Percentiles rank a stretch among this genome's conserved stretches.
phyloP scores from a whole-genome alignment of 2,113 vertebrate genomes.

The Gallinago media region DNA sequence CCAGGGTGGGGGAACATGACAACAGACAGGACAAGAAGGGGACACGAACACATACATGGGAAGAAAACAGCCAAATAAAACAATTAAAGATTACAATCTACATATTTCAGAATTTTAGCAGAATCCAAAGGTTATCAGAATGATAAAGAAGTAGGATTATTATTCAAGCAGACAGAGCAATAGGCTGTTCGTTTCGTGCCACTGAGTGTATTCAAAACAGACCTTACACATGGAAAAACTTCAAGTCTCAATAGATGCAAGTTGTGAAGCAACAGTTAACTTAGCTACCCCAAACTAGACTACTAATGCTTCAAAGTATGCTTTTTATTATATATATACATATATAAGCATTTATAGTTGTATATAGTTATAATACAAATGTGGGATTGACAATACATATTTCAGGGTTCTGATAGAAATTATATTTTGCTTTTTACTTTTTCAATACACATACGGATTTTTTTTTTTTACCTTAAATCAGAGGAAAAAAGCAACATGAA shows the following conservation, averaged over 20 bases:
- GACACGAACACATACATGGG: neutral
- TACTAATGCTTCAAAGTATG: slow-evolving; percentile 4
- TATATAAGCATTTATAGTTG: neutral
- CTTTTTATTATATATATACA: neutral
- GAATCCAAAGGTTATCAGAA: neutral
- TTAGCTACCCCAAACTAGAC: neutral
- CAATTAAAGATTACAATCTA: neutral
- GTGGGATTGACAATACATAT: neutral
- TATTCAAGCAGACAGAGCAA: neutral
- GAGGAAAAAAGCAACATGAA: neutral
- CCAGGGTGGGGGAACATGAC: fast-evolving
- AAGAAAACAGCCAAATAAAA: neutral
- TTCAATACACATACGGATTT: neutral
- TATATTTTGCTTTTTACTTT: neutral
- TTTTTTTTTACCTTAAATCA: neutral
- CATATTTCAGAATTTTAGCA: neutral
- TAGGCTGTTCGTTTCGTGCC: neutral
- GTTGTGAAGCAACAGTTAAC: neutral
- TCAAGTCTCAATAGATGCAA: neutral
- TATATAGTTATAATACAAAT: neutral
- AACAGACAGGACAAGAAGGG: fast-evolving
- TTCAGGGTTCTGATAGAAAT: neutral
- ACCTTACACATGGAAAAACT: neutral
- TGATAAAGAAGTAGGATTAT: neutral
- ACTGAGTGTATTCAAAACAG: neutral